A percentile compares a stretch with the other conserved stretches of the same genome.
phyloP scores from a whole-genome alignment of 2,113 vertebrate genomes.

The Haplochromis vanheusdeni region DNA sequence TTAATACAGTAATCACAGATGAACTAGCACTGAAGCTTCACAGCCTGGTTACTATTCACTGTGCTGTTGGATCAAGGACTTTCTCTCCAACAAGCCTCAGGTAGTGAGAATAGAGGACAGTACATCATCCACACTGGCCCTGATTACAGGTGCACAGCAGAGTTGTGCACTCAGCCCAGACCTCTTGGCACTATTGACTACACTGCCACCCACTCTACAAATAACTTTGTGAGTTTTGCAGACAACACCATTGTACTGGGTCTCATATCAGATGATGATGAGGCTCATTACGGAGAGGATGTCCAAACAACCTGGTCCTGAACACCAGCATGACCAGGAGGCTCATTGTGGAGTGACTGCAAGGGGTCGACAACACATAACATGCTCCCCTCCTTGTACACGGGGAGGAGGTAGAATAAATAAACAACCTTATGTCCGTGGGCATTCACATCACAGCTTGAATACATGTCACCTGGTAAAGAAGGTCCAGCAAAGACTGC shows the following conservation, averaged over 20 bases:
- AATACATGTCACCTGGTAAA: background rate
- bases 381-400: background rate
- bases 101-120: background rate
- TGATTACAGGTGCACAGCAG: background rate
- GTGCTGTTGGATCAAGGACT: background rate
- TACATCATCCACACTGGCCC: background rate
- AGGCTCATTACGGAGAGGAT: background rate
- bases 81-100: background rate
- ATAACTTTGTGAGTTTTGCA: background rate
- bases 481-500: background rate
- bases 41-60: background rate
- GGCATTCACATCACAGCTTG: background rate
- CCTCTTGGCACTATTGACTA: background rate
- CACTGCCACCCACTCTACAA: background rate
- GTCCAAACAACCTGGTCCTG: background rate
- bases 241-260: background rate
- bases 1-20: background rate
- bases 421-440: background rate
- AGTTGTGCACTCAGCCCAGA: background rate
- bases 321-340: background rate
- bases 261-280: background rate
- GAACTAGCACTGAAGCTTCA: background rate
- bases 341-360: background rate
- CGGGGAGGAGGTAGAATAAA: background rate
- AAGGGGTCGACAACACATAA: background rate